Percentiles rank a stretch among this genome's conserved stretches.
These are phyloP conservation scores for Dipodomys spectabilis DNA, from an alignment of 2,113 vertebrate genomes.

Conservation along the genomic window DNA sequence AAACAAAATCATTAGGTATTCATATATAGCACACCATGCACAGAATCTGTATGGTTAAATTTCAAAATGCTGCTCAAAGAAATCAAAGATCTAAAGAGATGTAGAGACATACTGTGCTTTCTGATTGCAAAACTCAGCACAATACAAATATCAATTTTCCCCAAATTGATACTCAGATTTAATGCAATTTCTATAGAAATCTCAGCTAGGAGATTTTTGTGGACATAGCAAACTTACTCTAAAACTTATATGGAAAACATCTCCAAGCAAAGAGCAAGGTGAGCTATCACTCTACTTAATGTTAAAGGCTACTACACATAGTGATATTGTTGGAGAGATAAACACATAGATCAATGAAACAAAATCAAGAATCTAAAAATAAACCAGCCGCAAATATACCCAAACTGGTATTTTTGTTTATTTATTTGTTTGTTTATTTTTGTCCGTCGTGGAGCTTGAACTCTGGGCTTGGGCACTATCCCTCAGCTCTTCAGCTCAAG, in stretches of 20 bases:
- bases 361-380: not conserved
- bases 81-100: not conserved
- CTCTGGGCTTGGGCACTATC: too few species aligned
- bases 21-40: not conserved
- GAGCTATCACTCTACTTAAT: not conserved
- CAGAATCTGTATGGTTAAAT: not conserved
- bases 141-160: not conserved
- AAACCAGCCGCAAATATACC: not conserved
- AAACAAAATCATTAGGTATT: conserved; percentile 27
- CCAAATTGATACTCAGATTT: not conserved
- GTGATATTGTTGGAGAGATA: not conserved
- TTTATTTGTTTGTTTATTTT: too few species aligned
- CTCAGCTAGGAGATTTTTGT: not conserved
- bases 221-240: not conserved
- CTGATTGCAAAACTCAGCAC: not conserved
- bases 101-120: not conserved
- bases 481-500: too few species aligned
- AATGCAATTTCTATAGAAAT: not conserved
- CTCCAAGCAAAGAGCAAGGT: not conserved
- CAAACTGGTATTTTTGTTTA: too few species aligned
- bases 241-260: not conserved
- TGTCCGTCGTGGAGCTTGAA: too few species aligned
- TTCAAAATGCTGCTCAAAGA: not conserved
- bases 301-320: not conserved
- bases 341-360: not conserved